Percentiles rank a stretch among this genome's conserved stretches.
Evolutionary conservation across 2,113 vertebrate species (phyloP).

Genomic region (Dermatemys mawii): DNA sequence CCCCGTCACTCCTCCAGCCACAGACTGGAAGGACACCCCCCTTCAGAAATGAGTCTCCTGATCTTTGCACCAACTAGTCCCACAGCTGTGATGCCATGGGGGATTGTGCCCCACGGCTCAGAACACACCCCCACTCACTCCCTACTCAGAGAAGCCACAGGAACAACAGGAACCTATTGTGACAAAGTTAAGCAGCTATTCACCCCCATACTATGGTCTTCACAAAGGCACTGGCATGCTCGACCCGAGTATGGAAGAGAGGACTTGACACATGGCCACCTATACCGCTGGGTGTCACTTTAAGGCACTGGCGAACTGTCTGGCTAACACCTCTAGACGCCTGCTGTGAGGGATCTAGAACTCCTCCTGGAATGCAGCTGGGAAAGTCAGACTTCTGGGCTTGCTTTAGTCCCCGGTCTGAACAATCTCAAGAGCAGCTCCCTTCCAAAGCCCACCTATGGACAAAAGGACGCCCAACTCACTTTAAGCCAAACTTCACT

Average conservation of each 20-base stretch:
- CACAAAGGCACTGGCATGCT: not conserved
- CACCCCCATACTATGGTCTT: not conserved
- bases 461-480: constrained; percentile 72
- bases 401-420: not conserved
- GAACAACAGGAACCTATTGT: not conserved
- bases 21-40: not conserved
- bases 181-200: not conserved
- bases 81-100: not conserved
- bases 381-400: too few relatives aligned
- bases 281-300: not conserved
- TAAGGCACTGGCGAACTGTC: not conserved
- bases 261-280: not conserved
- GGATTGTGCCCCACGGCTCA: not conserved
- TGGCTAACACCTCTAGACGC: not conserved
- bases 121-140: not conserved
- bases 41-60: not conserved
- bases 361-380: not conserved
- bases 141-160: not conserved
- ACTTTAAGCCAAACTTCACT: constrained; percentile 99
- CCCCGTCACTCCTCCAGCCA: not conserved
- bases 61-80: not conserved
- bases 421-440: not conserved
- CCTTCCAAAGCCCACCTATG: not conserved
- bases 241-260: not conserved
- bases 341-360: not conserved